Evolutionary conservation across 2,113 vertebrate genomes (phyloP).

Genomic region (Alaudala cheleensis): DNA sequence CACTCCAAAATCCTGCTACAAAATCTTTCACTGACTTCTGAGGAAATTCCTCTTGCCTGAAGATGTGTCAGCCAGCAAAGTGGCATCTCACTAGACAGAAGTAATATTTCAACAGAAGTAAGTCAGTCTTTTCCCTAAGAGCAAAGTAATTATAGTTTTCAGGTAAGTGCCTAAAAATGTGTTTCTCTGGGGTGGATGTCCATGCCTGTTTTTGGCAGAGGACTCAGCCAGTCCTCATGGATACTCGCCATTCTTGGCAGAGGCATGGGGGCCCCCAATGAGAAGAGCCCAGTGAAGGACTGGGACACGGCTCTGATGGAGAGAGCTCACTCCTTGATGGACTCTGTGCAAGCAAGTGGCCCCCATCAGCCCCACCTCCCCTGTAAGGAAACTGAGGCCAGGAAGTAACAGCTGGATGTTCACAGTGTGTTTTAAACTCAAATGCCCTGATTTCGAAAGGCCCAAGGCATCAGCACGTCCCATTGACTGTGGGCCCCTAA

Average conservation of each 20-base stretch:
- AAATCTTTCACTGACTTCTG: background rate
- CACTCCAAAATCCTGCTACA: background rate
- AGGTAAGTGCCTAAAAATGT: background rate
- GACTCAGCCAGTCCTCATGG: background rate
- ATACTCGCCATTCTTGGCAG: fast-evolving
- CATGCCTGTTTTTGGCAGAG: background rate
- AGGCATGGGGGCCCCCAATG: fast-evolving
- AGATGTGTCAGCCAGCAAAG: background rate
- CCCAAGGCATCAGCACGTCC: background rate
- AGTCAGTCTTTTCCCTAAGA: background rate
- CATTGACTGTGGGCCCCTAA: background rate
- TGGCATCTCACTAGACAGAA: background rate
- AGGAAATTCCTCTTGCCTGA: background rate
- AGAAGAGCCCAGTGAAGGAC: background rate
- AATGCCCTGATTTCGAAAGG: background rate
- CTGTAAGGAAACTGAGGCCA: background rate
- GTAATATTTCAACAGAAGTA: background rate
- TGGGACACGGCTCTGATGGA: background rate
- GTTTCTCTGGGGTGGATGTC: background rate
- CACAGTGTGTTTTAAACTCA: background rate
- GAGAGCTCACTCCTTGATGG: fast-evolving
- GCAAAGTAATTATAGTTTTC: background rate
- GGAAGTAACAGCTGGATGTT: background rate
- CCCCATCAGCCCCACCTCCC: background rate
- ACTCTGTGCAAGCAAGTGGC: background rate